These are phyloP conservation scores for Ploceus nigricollis DNA, from an alignment of 2,113 vertebrate species.

Conservation along the genomic window DNA sequence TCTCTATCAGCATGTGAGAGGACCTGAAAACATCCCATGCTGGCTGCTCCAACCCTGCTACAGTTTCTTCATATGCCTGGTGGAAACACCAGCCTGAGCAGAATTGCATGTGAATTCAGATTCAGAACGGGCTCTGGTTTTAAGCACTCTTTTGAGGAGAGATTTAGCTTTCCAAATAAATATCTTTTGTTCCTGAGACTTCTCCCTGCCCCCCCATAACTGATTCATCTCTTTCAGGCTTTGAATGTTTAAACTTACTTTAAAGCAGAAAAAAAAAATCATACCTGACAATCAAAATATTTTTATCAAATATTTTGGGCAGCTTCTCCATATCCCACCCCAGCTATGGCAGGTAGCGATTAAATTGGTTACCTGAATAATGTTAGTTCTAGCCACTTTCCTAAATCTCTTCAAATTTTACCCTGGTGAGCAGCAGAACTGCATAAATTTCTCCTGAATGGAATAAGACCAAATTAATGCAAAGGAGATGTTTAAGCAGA, in stretches of 20 bases:
- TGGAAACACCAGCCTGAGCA: background rate
- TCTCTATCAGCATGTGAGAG: background rate
- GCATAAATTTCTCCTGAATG: background rate
- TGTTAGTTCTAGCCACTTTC: background rate
- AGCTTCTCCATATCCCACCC: background rate
- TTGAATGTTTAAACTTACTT: background rate
- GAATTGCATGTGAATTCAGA: background rate
- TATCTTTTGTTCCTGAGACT: background rate
- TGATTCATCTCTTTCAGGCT: background rate
- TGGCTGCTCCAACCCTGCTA: fast-evolving
- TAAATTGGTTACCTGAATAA: background rate
- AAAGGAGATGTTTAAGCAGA: background rate
- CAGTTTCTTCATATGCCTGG: background rate
- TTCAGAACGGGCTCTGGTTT: fast-evolving
- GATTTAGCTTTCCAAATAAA: background rate
- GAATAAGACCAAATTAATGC: background rate
- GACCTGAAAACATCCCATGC: background rate
- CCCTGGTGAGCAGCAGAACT: background rate
- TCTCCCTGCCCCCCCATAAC: background rate
- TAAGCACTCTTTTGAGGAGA: background rate
- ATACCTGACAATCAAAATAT: background rate
- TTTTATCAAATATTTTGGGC: background rate
- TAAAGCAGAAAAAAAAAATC: background rate
- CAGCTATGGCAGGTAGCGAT: background rate
- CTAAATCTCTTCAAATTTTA: background rate